Evolutionary conservation across 2,797 vertebrate genomes (phyloP).

Genomic region (Catamblyrhynchus diadema): DNA sequence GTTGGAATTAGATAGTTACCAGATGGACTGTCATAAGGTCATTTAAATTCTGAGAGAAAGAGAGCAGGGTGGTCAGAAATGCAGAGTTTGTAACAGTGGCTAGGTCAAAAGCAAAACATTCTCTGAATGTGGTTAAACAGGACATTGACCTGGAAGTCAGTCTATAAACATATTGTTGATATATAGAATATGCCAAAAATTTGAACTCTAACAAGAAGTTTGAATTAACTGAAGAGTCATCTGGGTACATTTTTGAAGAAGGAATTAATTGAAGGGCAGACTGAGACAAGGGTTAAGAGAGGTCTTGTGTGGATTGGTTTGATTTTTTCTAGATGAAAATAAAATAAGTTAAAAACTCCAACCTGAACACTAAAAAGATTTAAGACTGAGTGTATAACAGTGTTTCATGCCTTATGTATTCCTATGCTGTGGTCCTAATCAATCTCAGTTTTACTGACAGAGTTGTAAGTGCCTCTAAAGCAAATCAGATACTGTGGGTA

Average conservation of each 20-base stretch:
- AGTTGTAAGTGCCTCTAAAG: conserved; percentile 29
- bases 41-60: neutral
- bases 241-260: neutral
- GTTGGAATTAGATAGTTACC: neutral
- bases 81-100: neutral
- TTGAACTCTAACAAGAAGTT: neutral
- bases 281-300: neutral
- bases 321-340: conserved; percentile 39
- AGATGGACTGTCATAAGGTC: neutral
- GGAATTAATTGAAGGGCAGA: conserved; percentile 6
- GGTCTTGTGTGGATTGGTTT: conserved; percentile 5
- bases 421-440: neutral
- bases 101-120: neutral
- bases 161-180: neutral
- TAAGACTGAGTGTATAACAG: neutral
- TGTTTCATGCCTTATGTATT: conserved; percentile 14
- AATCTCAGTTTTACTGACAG: conserved; percentile 29
- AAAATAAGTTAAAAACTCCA: conserved; percentile 37
- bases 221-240: neutral
- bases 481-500: conserved; percentile 46
- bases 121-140: neutral
- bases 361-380: neutral
- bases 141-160: neutral
- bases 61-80: neutral
- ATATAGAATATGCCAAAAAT: neutral